Evolutionary conservation across 2,888 invertebrate genomes (phyloP), one percentile per base, ranked within the genome.

Genomic region (Plagodis pulveraria): DNA sequence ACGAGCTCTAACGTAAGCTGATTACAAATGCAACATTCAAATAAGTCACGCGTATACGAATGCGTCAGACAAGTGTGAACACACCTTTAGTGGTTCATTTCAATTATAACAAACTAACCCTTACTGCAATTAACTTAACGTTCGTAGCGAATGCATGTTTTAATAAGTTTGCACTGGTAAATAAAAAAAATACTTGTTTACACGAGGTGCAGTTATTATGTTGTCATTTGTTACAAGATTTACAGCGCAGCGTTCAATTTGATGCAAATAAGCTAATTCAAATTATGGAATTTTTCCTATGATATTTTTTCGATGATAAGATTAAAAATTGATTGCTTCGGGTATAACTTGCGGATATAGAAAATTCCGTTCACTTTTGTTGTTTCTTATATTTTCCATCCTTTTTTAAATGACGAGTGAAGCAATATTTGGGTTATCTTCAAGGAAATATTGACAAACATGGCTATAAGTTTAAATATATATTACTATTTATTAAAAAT

Each of bases 171-270:
- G 72, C 73, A 64, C 62, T 58, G 56, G 50, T 40, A 35, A 49
- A 42, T 47, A 45, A 22, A 51, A 50, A 63, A 67, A 65, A 58
- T 70, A 69, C 69, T 61, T 65, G 70, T 71, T 73, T 69, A 71
- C 74, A 67, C 54, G 63, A 68, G 62, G 48, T 43, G 49, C 41
- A 34, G 68, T 68, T 63, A 71, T 73, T 74, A 73, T 56, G 69
- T 57, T 73, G 73, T 72, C 73, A 65, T 70, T 66, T 62, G 44
- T 57, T 42, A 49, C 47, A 58, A 59, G 62, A 67, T 65, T 67
- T 62, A 67, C 53, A 51, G 10, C 56, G 12, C 11, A 11, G 44
- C 8, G 49, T 45, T 52, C 50, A 60, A 40, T 45, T 56, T 50
- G 55, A 47, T 55, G 56, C 49, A 10, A 55, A 53, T 46, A 36